Evolutionary conservation across 1,140 invertebrate species (phyloP), one percentile per base, ranked within the genome.

Genomic region (Metaphire vulgaris): DNA sequence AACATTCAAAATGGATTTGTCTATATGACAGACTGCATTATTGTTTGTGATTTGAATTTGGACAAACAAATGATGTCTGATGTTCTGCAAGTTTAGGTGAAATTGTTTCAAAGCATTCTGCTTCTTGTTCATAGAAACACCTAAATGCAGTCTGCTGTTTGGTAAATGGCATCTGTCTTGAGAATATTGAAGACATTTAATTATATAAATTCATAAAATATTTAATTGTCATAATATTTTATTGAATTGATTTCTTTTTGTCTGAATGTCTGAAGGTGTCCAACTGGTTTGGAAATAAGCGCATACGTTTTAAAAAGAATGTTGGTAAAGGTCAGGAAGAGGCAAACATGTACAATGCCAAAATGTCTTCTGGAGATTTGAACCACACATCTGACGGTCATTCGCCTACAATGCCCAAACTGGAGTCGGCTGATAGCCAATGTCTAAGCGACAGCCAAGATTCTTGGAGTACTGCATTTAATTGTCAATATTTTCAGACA

Each of bases 241-340:
- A n/a, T n/a, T n/a, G n/a, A n/a, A n/a, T n/a, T n/a, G n/a, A n/a
- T n/a, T n/a, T n/a, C n/a, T n/a, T n/a, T n/a, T n/a, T n/a, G n/a
- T n/a, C n/a, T n/a, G n/a, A n/a, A 34, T 33, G 14, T 33, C 81
- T 82, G 21, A 80, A 88, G 86, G 87, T 89, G 31, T 88, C 88
- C 32, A 89, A 89, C 81, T 99, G 98, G 98, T 99, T 99, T 86
- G 98, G 98, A 79, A 99, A 99, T 89, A 99, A 99, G 87, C 91
- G 98, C 84, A 99, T 99, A 89, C 92, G 98, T 83, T 99, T 99
- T 88, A 99, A 99, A 91, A 99, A 99, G 89, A 99, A 99, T 87
- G 99, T 99, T 80, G 96, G 97, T 79, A 99, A 99, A 88, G 97
- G 97, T 75, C 97, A 99, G 87, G 98, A 99, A 88, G 98, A 99